Evolutionary conservation across 2,113 vertebrate species (phyloP), one percentile per base, ranked within the genome.

Genomic region (Malurus elegans): DNA sequence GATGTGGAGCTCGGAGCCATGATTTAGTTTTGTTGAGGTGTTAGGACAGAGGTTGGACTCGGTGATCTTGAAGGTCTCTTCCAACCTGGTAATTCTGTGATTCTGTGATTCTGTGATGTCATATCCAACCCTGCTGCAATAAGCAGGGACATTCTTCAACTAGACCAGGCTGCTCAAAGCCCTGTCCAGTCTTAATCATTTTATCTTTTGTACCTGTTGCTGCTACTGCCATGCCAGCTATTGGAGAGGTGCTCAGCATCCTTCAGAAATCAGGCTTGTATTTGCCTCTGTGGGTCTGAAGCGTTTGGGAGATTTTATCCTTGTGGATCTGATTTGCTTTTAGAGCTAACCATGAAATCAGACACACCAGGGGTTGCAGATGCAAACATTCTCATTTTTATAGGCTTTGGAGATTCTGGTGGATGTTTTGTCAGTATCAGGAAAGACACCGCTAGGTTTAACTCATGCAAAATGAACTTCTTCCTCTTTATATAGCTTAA

Each of bases 161-260:
- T 31, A 18, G 9, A 40, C 16, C 14, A 61, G n/a, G 25, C 31
- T 18, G 20, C 20, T 75, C n/a, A 48, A 45, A 48, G 54, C 17
- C 17, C 14, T 61, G 8, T 15, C 53, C 38, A 34, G 25, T 26
- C 47, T 42, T 51, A 69, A 48, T 42, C 12, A 1, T 20, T 8
- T 14, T 40, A 20, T 42, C 48, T 40, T 47, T 61, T 44, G 47
- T 57, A n/a, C 32, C 42, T 70, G 20, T 29, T 38, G 75, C 62
- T 95, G 61, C 34, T 40, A 13, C 20, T 4, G 3, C 25, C 0
- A 0, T 54, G 11, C 17, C 28, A 40, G 16, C 0, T 4, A 12
- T 34, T 23, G 62, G 36, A 82, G 21, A 14, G 25, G 21, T 73
- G 74, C 48, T 86, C 51, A 79, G 34, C 8, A 2, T 32, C 60